phyloP scores from a whole-genome alignment of 2,113 vertebrate genomes.

The Theristicus caerulescens region DNA sequence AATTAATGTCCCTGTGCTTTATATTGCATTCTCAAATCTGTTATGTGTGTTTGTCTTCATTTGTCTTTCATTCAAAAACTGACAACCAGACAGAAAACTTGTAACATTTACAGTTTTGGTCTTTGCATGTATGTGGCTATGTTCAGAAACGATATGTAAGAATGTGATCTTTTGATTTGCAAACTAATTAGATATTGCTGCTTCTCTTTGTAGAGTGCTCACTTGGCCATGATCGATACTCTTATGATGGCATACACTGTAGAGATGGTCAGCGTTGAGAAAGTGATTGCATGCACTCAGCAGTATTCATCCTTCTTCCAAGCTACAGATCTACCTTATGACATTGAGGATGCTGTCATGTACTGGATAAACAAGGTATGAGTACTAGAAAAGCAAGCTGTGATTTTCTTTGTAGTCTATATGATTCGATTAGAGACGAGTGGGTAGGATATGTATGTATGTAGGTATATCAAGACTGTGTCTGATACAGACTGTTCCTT shows the following conservation, averaged over 20 bases:
- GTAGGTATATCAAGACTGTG: background rate
- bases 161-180: background rate
- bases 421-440: background rate
- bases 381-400: background rate
- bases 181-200: background rate
- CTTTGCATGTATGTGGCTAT: background rate
- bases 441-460: background rate
- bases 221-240: slow-evolving; percentile 94
- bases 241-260: slow-evolving; percentile 96
- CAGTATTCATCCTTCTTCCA: slow-evolving; percentile 85
- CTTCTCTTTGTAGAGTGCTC: slow-evolving; percentile 82
- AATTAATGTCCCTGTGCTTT: background rate
- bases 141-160: background rate
- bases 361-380: slow-evolving; percentile 98
- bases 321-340: slow-evolving; percentile 88
- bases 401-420: background rate
- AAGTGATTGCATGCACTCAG: slow-evolving; percentile 85
- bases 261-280: slow-evolving; percentile 90
- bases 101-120: background rate
- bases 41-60: background rate
- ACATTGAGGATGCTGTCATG: slow-evolving; percentile 91
- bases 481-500: background rate
- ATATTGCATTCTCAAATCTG: background rate
- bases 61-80: background rate
- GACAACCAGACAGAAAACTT: background rate